Conservation (phyloP, 2,113 vertebrate genomes). For the Geothlypis trichas region DNA sequence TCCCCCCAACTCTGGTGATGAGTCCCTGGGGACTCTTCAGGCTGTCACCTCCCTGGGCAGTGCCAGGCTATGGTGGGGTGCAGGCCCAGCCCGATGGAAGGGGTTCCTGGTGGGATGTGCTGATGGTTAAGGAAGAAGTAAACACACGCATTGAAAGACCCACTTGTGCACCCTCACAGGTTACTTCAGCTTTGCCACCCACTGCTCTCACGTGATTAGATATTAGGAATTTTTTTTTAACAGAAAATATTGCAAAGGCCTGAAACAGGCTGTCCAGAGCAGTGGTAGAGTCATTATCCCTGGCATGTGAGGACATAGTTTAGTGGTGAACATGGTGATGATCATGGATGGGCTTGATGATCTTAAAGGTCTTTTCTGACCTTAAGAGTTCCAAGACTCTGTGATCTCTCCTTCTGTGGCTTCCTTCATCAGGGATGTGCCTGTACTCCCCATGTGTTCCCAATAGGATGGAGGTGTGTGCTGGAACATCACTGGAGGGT, state of each 20-base stretch:
- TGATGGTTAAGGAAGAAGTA: neutral
- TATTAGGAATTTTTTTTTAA: neutral
- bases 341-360: rapidly evolving
- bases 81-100: rapidly evolving
- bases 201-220: neutral
- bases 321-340: neutral
- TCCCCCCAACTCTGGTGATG: rapidly evolving
- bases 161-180: neutral
- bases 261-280: neutral
- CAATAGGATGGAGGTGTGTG: rapidly evolving
- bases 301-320: neutral
- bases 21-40: neutral
- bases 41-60: neutral
- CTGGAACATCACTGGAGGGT: no score
- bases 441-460: rapidly evolving
- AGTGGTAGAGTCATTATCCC: neutral
- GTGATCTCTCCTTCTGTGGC: rapidly evolving
- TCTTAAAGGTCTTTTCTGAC: neutral
- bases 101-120: neutral
- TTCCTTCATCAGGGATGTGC: neutral
- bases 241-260: neutral
- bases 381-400: neutral
- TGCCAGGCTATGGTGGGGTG: rapidly evolving
- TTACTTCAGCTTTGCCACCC: rapidly evolving
- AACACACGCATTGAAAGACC: neutral